Evolutionary conservation across 2,113 vertebrate genomes (phyloP).

Genomic region (Uropsilus gracilis): DNA sequence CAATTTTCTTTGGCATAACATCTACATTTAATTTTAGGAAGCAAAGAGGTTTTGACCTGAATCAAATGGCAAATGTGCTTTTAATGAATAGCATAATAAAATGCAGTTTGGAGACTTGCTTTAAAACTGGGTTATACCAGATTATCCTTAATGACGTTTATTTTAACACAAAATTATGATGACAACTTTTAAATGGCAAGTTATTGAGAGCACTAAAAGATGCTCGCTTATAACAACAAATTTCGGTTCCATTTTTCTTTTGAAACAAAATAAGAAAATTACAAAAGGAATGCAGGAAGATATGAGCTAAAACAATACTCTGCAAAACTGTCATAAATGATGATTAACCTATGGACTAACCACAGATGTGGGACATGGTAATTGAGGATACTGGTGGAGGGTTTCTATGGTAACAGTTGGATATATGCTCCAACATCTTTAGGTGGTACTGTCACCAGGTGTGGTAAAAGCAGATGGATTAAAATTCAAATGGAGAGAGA

Average conservation of each 20-base stretch:
- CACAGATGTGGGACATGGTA: slow-evolving; percentile 54
- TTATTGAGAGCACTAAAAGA: neutral
- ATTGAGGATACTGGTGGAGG: slow-evolving; percentile 34
- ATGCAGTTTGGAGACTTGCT: neutral
- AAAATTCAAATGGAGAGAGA: slow-evolving; percentile 51
- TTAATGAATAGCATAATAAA: neutral
- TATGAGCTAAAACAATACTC: neutral
- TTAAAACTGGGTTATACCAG: neutral
- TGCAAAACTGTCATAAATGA: slow-evolving; percentile 42
- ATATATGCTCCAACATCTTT: neutral
- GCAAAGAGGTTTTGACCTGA: neutral
- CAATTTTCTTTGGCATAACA: neutral
- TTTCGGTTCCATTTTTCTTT: slow-evolving; percentile 27
- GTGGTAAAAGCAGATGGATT: slow-evolving; percentile 39
- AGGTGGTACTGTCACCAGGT: slow-evolving; percentile 41
- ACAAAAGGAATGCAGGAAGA: neutral
- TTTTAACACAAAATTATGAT: neutral
- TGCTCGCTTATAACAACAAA: neutral
- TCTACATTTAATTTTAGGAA: neutral
- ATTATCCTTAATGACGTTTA: slow-evolving; percentile 24
- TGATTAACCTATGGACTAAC: slow-evolving; percentile 72
- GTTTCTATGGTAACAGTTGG: slow-evolving; percentile 74
- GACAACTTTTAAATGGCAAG: slow-evolving; percentile 20
- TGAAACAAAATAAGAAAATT: slow-evolving; percentile 33
- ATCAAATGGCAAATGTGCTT: neutral